A percentile compares a stretch with the other conserved stretches of the same genome.
phyloP scores from a whole-genome alignment of 1,140 invertebrate genomes.

The Gonioctena quinquepunctata region DNA sequence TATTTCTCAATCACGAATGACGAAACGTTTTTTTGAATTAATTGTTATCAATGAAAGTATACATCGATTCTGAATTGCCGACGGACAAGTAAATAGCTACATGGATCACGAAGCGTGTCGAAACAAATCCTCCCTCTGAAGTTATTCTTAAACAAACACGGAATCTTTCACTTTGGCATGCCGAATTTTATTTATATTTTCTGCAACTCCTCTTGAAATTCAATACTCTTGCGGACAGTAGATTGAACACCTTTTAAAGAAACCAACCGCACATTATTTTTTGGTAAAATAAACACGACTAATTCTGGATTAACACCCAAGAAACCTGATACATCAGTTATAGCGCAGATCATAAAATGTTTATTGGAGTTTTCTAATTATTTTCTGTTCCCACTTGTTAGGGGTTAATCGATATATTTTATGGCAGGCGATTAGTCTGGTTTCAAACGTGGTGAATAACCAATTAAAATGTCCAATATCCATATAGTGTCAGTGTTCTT shows the following conservation, averaged over 20 bases:
- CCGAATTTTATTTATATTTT: neutral
- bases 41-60: too few species aligned
- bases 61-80: too few species aligned
- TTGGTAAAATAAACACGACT: neutral
- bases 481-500: neutral
- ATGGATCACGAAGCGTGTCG: too few species aligned
- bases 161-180: too few species aligned
- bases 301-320: neutral
- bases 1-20: too few species aligned
- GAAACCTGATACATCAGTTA: neutral
- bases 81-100: too few species aligned
- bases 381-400: neutral
- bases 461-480: neutral
- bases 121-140: too few species aligned
- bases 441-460: too few species aligned
- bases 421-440: neutral
- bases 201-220: neutral
- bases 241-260: neutral
- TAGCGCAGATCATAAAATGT: neutral
- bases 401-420: neutral
- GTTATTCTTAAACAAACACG: too few species aligned
- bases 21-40: too few species aligned
- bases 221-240: neutral
- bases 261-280: neutral
- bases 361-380: neutral